A percentile compares a stretch with the other conserved stretches of the same genome.
phyloP scores from a whole-genome alignment of 2,888 invertebrate genomes.

The Euphydryas editha region DNA sequence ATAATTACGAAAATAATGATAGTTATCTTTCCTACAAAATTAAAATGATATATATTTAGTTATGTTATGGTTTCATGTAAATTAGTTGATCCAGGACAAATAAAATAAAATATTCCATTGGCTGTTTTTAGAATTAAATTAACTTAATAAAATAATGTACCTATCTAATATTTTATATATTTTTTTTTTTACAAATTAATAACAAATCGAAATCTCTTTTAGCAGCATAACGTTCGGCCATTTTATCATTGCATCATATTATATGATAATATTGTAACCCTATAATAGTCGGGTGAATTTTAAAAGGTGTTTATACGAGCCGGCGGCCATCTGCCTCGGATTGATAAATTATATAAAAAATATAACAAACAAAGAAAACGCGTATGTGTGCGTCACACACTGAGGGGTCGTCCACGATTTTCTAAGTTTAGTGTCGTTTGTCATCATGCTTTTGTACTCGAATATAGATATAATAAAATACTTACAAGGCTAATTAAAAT shows the following conservation, averaged over 20 bases:
- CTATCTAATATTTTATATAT: too few relatives aligned
- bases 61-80: too few relatives aligned
- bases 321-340: slow-evolving; percentile 76
- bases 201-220: neutral
- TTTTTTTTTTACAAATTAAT: neutral
- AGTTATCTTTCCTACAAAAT: neutral
- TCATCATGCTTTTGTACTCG: slow-evolving; percentile 16
- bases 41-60: too few relatives aligned
- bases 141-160: too few relatives aligned
- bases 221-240: slow-evolving; percentile 36
- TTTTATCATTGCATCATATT: slow-evolving; percentile 47
- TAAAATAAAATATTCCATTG: too few relatives aligned
- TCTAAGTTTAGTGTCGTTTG: slow-evolving; percentile 24
- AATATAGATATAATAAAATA: slow-evolving; percentile 4
- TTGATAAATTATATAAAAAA: slow-evolving; percentile 81
- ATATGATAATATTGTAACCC: slow-evolving; percentile 78
- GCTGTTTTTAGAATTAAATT: too few relatives aligned
- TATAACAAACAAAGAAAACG: slow-evolving; percentile 55
- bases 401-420: slow-evolving; percentile 29
- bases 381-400: slow-evolving; percentile 49
- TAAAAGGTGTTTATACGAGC: slow-evolving; percentile 77
- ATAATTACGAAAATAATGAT: neutral
- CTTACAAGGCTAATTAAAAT: slow-evolving; percentile 6
- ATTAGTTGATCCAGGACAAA: too few relatives aligned
- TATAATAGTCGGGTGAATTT: slow-evolving; percentile 73